These are phyloP conservation scores for Eulemur macaco DNA, from an alignment of 2,113 vertebrate species.

Conservation along the genomic window DNA sequence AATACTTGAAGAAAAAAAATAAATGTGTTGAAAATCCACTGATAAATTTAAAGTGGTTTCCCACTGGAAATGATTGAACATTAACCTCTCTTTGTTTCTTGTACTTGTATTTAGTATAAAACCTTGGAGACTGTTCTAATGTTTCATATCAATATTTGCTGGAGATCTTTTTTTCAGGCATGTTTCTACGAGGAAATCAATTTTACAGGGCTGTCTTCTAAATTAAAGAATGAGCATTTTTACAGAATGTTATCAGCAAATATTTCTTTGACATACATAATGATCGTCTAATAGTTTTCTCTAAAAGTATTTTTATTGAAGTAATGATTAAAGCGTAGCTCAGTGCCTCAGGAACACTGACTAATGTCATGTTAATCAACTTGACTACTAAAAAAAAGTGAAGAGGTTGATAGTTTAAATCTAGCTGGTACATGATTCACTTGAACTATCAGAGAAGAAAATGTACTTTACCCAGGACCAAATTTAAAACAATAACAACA, in stretches of 20 bases:
- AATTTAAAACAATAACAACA: slow-evolving; percentile 46
- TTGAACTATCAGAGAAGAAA: slow-evolving; percentile 59
- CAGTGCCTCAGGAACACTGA: slow-evolving; percentile 63
- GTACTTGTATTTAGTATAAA: slow-evolving; percentile 69
- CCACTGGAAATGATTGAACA: slow-evolving; percentile 41
- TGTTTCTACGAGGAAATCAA: slow-evolving; percentile 49
- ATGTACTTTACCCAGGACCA: neutral
- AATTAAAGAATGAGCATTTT: slow-evolving; percentile 78
- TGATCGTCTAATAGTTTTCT: slow-evolving; percentile 76
- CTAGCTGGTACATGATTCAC: slow-evolving; percentile 61
- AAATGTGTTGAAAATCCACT: slow-evolving; percentile 56
- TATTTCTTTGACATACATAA: slow-evolving; percentile 75
- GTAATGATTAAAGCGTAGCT: slow-evolving; percentile 68
- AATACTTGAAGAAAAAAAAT: neutral
- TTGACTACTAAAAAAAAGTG: slow-evolving; percentile 65
- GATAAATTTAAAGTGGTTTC: slow-evolving; percentile 57
- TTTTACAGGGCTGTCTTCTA: slow-evolving; percentile 59
- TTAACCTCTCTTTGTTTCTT: slow-evolving; percentile 58
- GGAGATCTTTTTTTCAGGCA: slow-evolving; percentile 6
- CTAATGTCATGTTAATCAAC: slow-evolving; percentile 76
- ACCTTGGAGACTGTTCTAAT: slow-evolving; percentile 48
- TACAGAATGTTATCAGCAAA: slow-evolving; percentile 71
- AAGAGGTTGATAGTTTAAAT: slow-evolving; percentile 66
- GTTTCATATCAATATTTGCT: slow-evolving; percentile 40
- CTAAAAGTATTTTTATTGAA: slow-evolving; percentile 72